Percentiles rank a stretch among this genome's conserved stretches.
Conservation (phyloP, 2,797 vertebrate genomes). For the Ctenopoma multispine region DNA sequence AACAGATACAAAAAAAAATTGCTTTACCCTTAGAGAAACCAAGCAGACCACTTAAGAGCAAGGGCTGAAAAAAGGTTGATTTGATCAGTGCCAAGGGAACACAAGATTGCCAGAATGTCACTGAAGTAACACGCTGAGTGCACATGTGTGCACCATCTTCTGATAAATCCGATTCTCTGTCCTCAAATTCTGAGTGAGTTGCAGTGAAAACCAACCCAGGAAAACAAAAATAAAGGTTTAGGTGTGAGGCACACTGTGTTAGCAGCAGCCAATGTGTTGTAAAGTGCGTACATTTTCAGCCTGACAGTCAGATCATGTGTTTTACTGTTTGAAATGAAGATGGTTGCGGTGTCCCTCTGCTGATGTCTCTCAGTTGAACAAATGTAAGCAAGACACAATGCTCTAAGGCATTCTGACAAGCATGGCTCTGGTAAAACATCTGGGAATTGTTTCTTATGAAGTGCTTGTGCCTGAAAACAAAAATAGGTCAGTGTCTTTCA, state of each 20-base stretch:
- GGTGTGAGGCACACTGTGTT: background rate
- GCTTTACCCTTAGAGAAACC: background rate
- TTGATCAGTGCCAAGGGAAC: background rate
- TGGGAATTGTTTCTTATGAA: background rate
- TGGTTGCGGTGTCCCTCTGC: background rate
- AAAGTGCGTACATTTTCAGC: background rate
- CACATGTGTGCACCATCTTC: background rate
- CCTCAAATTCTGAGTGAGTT: background rate
- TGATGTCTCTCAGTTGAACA: background rate
- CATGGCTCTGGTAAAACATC: background rate
- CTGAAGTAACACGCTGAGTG: background rate
- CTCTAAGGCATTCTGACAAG: conserved; percentile 1
- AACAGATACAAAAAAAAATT: background rate
- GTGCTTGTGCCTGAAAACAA: background rate
- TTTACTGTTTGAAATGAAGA: background rate
- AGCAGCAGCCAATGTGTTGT: background rate
- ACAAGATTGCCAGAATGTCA: conserved; percentile 18
- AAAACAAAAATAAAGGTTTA: background rate
- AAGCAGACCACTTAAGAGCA: background rate
- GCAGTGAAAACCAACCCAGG: no score
- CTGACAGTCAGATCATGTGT: no score
- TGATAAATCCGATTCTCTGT: background rate
- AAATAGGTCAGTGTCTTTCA: conserved; percentile 11
- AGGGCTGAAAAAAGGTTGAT: background rate
- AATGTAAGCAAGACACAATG: background rate